These are phyloP conservation scores for Lota lota DNA, from an alignment of 2,113 vertebrate species.

Conservation along the genomic window DNA sequence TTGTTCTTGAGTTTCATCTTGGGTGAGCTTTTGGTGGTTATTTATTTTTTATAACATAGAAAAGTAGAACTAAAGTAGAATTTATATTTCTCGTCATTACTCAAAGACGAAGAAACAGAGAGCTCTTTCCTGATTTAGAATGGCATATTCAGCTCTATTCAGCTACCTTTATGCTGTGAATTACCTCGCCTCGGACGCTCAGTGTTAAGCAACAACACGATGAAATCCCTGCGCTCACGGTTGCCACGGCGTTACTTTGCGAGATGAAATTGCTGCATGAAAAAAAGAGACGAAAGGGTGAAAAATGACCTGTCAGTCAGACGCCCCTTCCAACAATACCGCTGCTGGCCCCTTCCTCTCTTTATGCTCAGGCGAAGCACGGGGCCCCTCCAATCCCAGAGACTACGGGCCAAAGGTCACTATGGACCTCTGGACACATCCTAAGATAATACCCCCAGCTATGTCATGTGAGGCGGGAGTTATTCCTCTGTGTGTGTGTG, in stretches of 20 bases:
- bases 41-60: no score
- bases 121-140: slow-evolving; percentile 14
- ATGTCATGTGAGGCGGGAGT: slow-evolving; percentile 66
- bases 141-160: slow-evolving; percentile 22
- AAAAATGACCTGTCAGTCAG: slow-evolving; percentile 72
- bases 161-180: slow-evolving; percentile 40
- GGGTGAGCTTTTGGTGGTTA: no score
- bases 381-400: slow-evolving; percentile 71
- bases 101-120: slow-evolving; percentile 6
- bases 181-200: slow-evolving; percentile 44
- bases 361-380: slow-evolving; percentile 58
- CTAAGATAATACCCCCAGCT: slow-evolving; percentile 56
- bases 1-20: no score
- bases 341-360: slow-evolving; percentile 48
- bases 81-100: no score
- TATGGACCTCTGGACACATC: slow-evolving; percentile 83
- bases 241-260: slow-evolving; percentile 64
- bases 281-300: slow-evolving; percentile 61
- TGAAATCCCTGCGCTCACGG: slow-evolving; percentile 55
- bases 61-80: not conserved
- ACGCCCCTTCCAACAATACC: slow-evolving; percentile 60
- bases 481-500: slow-evolving; percentile 36
- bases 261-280: slow-evolving; percentile 65
- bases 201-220: slow-evolving; percentile 54
- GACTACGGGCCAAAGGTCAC: slow-evolving; percentile 73